Base-by-base conservation (phyloP, 2,888 invertebrate species). In the Drosophila basisetae region DNA sequence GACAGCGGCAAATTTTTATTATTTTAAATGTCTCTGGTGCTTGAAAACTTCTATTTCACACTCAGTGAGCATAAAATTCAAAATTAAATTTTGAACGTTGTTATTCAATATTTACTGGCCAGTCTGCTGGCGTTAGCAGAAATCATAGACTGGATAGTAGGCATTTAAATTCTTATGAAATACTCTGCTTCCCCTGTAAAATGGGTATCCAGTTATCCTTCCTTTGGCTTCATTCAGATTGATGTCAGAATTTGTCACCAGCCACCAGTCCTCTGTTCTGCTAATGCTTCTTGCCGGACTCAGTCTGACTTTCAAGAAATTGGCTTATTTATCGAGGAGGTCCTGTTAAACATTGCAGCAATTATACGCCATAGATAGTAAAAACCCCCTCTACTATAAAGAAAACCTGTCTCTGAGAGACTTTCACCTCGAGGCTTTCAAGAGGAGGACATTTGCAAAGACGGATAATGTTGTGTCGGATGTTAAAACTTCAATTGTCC, bases 21-120 rank as follows among this genome's bases (percentile, higher is more conserved):
- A 55, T 16, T 55, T 28, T 7, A 11, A 37, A 37, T 37, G 28
- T 25, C 7, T 28, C 18, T 18, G 55, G 18, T 25, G 3, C 30
- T 37, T 37, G 22, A 55, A 37, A 55, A 13, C 47, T 25, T 47
- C 22, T 43, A 2, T 47, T 47, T 47, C 47, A 47, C 47, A 47
- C 35, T 54, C 25, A 54, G 33, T 33, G 25, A 54, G 33, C 54
- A 35, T 54, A 54, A 33, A 33, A 54, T 25, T 25, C 0, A 0
- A 55, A 55, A 55, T 37, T 4, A 11, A 47, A 4, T 25, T 10
- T 37, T 16, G 22, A 22, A 33, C 13, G 5, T 43, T 22, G 22
- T 11, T 22, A 22, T 43, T 43, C 22, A 6, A 22, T 22, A 22
- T 43, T 22, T 43, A 43, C 5, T 22, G 43, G 11, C 11, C 11